phyloP scores from a whole-genome alignment of 2,797 vertebrate genomes.

The Lepus oiostolus region DNA sequence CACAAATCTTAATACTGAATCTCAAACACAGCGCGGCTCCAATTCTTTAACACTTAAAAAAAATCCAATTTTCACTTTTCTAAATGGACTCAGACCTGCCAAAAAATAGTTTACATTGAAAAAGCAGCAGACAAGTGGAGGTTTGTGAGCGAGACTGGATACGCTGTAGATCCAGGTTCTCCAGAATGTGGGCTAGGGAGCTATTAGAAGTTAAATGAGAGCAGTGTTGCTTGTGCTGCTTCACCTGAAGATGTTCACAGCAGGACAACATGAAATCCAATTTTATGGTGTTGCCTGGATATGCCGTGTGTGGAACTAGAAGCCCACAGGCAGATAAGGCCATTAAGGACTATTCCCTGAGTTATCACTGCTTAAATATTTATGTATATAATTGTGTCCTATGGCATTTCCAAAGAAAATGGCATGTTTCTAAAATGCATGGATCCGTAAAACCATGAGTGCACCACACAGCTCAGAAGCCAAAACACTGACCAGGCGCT shows the following conservation, averaged over 20 bases:
- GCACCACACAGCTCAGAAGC: background rate
- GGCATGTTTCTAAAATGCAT: conserved; percentile 40
- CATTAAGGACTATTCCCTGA: conserved; percentile 77
- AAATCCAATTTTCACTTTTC: conserved; percentile 78
- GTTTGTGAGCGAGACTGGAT: conserved; percentile 49
- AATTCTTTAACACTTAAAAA: conserved; percentile 63
- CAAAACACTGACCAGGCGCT: background rate
- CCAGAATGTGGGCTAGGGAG: conserved; percentile 74
- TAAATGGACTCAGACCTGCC: conserved; percentile 62
- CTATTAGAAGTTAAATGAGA: conserved; percentile 82
- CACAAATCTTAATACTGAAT: conserved; percentile 52
- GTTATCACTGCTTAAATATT: conserved; percentile 84
- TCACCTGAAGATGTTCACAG: conserved; percentile 77
- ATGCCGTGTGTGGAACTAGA: conserved; percentile 46
- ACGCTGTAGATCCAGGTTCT: conserved; percentile 60
- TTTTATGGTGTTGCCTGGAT: conserved; percentile 68
- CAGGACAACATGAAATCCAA: conserved; percentile 65
- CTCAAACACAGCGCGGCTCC: conserved; percentile 43
- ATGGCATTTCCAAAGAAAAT: conserved; percentile 73
- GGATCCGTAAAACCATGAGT: conserved; percentile 33
- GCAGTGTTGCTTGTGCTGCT: conserved; percentile 60
- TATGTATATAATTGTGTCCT: conserved; percentile 79
- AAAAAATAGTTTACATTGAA: conserved; percentile 39
- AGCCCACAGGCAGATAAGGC: conserved; percentile 61
- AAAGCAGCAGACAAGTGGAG: conserved; percentile 59